Base-by-base conservation (phyloP, 1,140 invertebrate species). In the Drosophila bocqueti region DNA sequence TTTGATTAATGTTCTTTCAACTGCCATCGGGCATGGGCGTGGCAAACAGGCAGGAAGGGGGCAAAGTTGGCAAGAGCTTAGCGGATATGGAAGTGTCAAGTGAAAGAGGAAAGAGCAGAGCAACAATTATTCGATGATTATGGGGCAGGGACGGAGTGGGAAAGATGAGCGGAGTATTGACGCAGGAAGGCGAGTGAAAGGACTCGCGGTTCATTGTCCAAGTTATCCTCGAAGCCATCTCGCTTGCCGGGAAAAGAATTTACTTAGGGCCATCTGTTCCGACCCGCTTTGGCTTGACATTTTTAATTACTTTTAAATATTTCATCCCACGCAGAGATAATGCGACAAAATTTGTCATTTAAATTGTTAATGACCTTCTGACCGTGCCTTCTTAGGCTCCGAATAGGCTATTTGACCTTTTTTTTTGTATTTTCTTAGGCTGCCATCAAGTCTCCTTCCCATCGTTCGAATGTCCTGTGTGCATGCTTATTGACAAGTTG, bases 241-340 rank as follows among this genome's bases (percentile, higher is more conserved):
- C n/a, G 11, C 21, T 45, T 2, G 11, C 13, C 26, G 31, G 11
- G 11, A 57, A 49, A 49, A 40, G 36, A 66, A 34, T 42, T 68
- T 67, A 50, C 62, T 67, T 34, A 34, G 45, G 36, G 7, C 45
- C 61, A 66, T 40, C 65, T 65, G n/a, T 38, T 64, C 5, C 11
- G 58, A 21, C 61, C 46, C 61, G 62, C 54, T 71, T 66, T 15
- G 61, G 29, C 49, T 71, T 67, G 65, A 50, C 79, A 82, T 65
- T 85, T 86, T 82, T 76, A 85, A 86, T 86, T 82, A 79, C 61
- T 64, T 64, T n/a, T 68, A 50, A 67, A 76, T 68, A 79, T 71
- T 64, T 67, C 2, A 61, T 82, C 55, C 42, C 16, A 11, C 8
- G 16, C 43, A 8, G 45, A 43, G 58, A 24, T 59, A 73, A 80